Evolutionary conservation across 1,140 invertebrate genomes (phyloP), one percentile per base, ranked within the genome.

Genomic region (Orchesella cincta): DNA sequence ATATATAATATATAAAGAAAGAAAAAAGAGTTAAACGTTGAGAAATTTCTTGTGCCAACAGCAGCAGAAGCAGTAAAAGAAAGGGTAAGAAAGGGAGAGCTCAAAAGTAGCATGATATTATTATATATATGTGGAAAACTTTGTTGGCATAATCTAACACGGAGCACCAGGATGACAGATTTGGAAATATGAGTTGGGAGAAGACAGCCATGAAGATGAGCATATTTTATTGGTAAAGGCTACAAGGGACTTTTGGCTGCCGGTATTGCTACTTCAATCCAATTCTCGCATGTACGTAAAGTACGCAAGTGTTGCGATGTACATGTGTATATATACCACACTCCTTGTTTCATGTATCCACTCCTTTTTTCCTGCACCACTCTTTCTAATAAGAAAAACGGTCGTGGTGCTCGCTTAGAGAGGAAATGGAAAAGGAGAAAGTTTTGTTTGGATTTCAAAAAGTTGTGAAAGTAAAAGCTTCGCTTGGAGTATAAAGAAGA

Each of bases 151-250:
- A n/a, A n/a, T n/a, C n/a, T n/a, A n/a, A 35, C 20, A 64, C 1
- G 26, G 28, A 75, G 5, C 39, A 64, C 28, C 26, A 73, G 67
- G 75, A 74, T 79, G 78, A 79, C 78, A 79, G 78, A 79, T 79
- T 79, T 74, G 75, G 74, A 79, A 76, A 76, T 76, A 79, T 79
- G 78, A 79, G 75, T 76, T 79, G 36, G 16, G 29, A 64, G 62
- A 52, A 72, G 67, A 76, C 14, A 36, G 52, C 36, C 75, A 76
- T 26, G 52, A 57, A 57, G 14, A 57, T 57, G 52, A 57, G 52
- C 52, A 57, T 57, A 57, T 57, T 57, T 57, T 46, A 46, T 46
- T 46, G 39, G 39, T 46, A n/a, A n/a, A n/a, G n/a, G n/a, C n/a
- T n/a, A n/a, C n/a, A n/a, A n/a, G n/a, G n/a, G n/a, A n/a, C n/a